phyloP scores from a whole-genome alignment of 1,140 invertebrate genomes.

The Calycopis cecrops region DNA sequence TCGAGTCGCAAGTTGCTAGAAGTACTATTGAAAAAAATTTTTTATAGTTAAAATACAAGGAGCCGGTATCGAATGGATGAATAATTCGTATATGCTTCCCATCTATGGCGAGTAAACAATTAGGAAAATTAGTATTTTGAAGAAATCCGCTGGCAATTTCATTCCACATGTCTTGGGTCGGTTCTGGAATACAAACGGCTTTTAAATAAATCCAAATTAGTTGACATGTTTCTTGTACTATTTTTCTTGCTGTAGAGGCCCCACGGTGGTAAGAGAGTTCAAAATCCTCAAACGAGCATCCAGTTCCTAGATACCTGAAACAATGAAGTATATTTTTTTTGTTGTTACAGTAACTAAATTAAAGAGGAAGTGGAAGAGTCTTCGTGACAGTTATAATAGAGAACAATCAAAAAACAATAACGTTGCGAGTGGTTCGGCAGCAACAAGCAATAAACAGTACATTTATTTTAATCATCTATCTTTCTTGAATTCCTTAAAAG shows the following conservation, averaged over 20 bases:
- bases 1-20: conserved; percentile 8
- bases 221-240: conserved; percentile 8
- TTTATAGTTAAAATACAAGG: conserved; percentile 12
- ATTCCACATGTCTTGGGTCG: conserved; percentile 8
- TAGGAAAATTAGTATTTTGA: conserved; percentile 5
- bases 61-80: conserved; percentile 3
- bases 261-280: background rate
- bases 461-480: conserved; percentile 2
- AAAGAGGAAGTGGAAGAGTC: background rate
- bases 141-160: conserved; percentile 10
- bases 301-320: conserved; percentile 8
- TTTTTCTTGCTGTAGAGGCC: background rate
- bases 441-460: background rate
- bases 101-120: background rate
- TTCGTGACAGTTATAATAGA: background rate
- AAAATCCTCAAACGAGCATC: conserved; percentile 3
- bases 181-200: conserved; percentile 11
- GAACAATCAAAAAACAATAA: background rate
- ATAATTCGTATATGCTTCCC: conserved; percentile 5
- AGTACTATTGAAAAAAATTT: conserved; percentile 3
- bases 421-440: background rate
- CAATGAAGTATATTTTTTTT: conserved; percentile 1
- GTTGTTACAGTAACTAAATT: conserved; percentile 6
- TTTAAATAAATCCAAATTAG: conserved; percentile 1
- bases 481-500: conserved; percentile 1